Evolutionary conservation across 2,113 vertebrate species (phyloP).

Genomic region (Gadus chalcogrammus): DNA sequence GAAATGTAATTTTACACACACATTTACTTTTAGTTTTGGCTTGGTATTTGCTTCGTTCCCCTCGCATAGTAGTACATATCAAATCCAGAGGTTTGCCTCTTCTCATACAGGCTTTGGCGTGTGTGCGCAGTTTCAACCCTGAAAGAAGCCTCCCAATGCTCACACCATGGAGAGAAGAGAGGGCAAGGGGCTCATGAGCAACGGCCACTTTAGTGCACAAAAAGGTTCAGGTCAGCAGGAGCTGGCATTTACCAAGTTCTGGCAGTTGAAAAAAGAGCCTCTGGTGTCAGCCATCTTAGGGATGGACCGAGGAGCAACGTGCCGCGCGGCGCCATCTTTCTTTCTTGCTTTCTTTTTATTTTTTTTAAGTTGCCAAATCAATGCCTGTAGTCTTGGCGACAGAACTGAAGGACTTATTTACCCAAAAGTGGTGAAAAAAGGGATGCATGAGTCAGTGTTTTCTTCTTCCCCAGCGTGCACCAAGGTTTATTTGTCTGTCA

Average conservation of each 20-base stretch:
- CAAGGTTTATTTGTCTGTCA: constrained; percentile 59
- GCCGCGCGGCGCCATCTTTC: constrained; percentile 68
- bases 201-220: constrained; percentile 50
- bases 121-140: constrained; percentile 64
- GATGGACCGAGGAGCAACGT: constrained; percentile 63
- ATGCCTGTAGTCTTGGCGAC: constrained; percentile 61
- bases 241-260: constrained; percentile 63
- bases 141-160: constrained; percentile 56
- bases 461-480: constrained; percentile 18
- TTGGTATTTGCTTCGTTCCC: constrained; percentile 26
- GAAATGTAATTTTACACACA: constrained; percentile 18
- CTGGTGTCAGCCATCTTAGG: constrained; percentile 74
- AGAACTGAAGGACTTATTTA: constrained; percentile 62
- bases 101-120: constrained; percentile 30
- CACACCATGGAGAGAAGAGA: constrained; percentile 11
- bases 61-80: too few species aligned
- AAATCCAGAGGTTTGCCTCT: too few species aligned
- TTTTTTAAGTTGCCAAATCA: constrained; percentile 61
- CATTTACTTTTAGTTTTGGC: constrained; percentile 50
- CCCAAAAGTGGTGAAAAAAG: constrained; percentile 58
- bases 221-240: constrained; percentile 65
- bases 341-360: constrained; percentile 42
- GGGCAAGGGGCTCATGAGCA: constrained; percentile 51
- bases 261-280: constrained; percentile 55
- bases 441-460: constrained; percentile 51